Base-by-base conservation (phyloP, 2,888 invertebrate species). In the Pogonocherus hispidulus region DNA sequence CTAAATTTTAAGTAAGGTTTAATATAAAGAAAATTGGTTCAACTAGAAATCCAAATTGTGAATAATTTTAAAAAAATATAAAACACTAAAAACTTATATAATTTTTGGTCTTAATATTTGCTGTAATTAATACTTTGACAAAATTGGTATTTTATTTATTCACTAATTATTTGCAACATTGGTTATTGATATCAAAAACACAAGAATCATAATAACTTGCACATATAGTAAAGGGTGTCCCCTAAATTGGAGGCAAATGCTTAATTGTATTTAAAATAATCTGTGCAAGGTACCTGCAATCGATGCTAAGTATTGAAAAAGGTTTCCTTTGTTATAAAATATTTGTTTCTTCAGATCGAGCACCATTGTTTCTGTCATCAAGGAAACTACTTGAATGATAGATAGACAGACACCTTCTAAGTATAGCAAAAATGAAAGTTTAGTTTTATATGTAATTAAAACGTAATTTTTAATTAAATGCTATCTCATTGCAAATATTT, bases 241-340 rank as follows among this genome's bases (percentile, higher is more conserved):
- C n/a, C n/a, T 16, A 62, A 35, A 22, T 2, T 19, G n/a, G 9
- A 23, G 19, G 46, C 6, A 16, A n/a, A 2, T 41, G n/a, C 14
- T 41, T 41, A 3, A 41, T 14, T 19, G 9, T 27, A 19, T 62
- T 59, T 32, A 56, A 57, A 59, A 44, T 51, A 54, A 52, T 54
- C 35, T 59, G 57, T 51, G 18, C 59, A 44, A 68, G 63, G 63
- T 80, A 83, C 83, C 82, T 71, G 83, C 72, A 47, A 83, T 64
- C 19, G 82, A 80, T 20, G 83, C 82, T 49, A 83, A 66, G 71
- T 83, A 83, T 70, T 83, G 83, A 69, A 78, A 81, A 19, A 81
- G 68, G 65, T 78, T 73, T 27, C 78, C 77, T 51, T 70, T 73
- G 20, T 78, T 75, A 59, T 70, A 68, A 66, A 73, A 72, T 14